These are phyloP conservation scores for Agelas oroides DNA, from an alignment of 37 sponge, comb jelly and placozoan species.

Conservation along the genomic window DNA sequence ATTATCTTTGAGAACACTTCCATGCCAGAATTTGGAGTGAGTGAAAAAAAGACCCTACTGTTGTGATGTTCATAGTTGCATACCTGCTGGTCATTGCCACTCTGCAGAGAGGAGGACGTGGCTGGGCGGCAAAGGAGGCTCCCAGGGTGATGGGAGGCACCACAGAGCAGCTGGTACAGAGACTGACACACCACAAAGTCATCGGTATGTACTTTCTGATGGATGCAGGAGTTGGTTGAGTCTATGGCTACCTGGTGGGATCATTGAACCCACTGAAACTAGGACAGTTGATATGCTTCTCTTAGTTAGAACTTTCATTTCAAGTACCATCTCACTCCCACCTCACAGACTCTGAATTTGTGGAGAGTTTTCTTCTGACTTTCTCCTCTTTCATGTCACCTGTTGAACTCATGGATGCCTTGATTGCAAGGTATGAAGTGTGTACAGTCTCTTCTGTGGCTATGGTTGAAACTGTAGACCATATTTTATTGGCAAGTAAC, in stretches of 20 bases:
- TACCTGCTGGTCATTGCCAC: too few species aligned
- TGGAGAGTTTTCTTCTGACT: constrained; percentile 60
- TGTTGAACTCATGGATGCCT: constrained; percentile 47
- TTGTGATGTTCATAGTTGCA: too few species aligned
- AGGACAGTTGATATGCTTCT: too few species aligned
- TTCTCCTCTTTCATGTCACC: constrained; percentile 78
- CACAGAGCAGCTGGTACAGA: constrained; percentile 59
- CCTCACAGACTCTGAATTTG: constrained; percentile 71
- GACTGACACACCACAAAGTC: constrained; percentile 64
- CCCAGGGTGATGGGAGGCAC: constrained; percentile 80
- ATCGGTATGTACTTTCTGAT: constrained; percentile 77
- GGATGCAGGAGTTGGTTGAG: neutral
- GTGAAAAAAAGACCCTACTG: too few species aligned
- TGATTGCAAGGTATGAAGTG: constrained; percentile 63
- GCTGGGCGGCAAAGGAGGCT: constrained; percentile 63
- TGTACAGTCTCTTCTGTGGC: too few species aligned
- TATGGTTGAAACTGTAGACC: too few species aligned
- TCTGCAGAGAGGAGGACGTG: constrained; percentile 25
- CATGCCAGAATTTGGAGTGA: too few species aligned
- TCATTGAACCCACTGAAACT: too few species aligned
- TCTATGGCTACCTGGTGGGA: too few species aligned
- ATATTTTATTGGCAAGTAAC: too few species aligned
- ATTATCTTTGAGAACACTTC: constrained; percentile 16
- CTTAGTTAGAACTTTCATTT: too few species aligned
- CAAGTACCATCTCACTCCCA: too few species aligned